Percentiles rank a stretch among this genome's conserved stretches.
phyloP scores from a whole-genome alignment of 1,140 invertebrate species.

The Acyrthosiphon pisum region DNA sequence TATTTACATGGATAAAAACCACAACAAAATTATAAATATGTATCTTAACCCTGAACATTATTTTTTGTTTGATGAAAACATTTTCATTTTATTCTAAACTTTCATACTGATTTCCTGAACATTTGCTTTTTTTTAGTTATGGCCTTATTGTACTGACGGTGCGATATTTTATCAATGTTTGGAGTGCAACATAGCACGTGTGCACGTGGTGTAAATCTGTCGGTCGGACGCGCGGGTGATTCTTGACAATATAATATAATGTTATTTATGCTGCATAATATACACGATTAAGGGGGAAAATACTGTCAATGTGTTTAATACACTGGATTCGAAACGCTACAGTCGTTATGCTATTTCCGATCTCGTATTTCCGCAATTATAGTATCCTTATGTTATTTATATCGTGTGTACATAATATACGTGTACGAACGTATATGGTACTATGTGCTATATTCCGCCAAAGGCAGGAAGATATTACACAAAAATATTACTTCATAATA shows the following conservation, averaged over 20 bases:
- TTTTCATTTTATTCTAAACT: no score
- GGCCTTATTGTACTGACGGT: no score
- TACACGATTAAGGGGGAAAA: background rate
- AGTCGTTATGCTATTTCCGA: background rate
- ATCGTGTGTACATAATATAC: background rate
- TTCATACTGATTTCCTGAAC: no score
- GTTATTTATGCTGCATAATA: background rate
- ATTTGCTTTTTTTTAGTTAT: no score
- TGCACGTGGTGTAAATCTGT: background rate
- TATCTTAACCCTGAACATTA: no score
- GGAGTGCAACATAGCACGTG: background rate
- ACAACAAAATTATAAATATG: no score
- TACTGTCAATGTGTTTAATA: background rate
- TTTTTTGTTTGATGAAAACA: no score
- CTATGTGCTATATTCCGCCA: background rate
- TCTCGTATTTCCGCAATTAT: background rate
- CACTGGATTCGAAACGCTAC: background rate
- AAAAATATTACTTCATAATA: background rate
- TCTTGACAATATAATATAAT: background rate
- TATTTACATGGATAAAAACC: no score
- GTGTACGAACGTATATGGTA: background rate
- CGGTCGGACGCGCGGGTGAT: background rate
- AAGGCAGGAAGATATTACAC: background rate
- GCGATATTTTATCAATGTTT: background rate
- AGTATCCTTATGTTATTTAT: background rate